Conservation (phyloP, 2,888 invertebrate genomes). For the Plagiodera versicolora region DNA sequence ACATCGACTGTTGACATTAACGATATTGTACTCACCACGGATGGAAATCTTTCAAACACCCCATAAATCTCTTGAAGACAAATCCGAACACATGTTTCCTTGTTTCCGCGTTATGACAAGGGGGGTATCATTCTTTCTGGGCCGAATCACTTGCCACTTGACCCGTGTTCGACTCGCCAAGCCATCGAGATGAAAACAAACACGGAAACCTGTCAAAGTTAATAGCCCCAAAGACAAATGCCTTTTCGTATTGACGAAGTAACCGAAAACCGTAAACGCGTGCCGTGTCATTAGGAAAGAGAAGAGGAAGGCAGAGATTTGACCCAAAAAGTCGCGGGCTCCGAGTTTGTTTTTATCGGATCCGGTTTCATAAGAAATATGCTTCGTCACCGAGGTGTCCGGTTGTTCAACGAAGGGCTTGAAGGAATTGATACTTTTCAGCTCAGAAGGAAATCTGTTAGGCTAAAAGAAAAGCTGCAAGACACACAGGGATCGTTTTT, state of each 20-base stretch:
- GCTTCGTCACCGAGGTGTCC: too few species aligned
- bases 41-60: background rate
- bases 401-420: too few species aligned
- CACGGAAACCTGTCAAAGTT: conserved; percentile 48
- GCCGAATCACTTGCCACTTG: conserved; percentile 31
- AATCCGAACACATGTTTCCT: conserved; percentile 12
- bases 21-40: too few species aligned
- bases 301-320: conserved; percentile 37
- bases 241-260: conserved; percentile 48
- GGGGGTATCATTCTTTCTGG: conserved; percentile 12
- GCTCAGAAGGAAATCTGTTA: too few species aligned
- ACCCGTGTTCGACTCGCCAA: conserved; percentile 31
- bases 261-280: conserved; percentile 48
- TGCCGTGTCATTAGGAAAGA: conserved; percentile 34
- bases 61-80: conserved; percentile 4
- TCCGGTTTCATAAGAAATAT: conserved; percentile 21
- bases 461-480: too few species aligned
- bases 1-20: too few species aligned
- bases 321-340: conserved; percentile 43
- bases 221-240: conserved; percentile 52
- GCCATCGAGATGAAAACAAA: conserved; percentile 41
- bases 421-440: too few species aligned
- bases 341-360: conserved; percentile 26
- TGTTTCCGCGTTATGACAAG: background rate
- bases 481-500: too few species aligned